These are phyloP conservation scores for Tricholauxania praeusta DNA, from an alignment of 2,888 invertebrate species.

Conservation along the genomic window DNA sequence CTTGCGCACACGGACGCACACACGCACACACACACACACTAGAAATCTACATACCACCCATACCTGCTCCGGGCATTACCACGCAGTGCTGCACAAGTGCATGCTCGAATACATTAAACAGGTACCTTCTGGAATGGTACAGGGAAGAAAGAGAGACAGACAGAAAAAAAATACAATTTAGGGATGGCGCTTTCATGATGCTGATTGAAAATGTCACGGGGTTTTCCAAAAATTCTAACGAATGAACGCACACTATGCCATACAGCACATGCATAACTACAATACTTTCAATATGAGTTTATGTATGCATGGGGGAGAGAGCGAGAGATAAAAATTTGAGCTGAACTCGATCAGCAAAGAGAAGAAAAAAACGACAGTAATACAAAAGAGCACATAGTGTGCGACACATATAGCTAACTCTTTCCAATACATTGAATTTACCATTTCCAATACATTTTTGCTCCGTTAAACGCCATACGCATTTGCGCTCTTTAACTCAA, in stretches of 20 bases:
- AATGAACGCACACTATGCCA: constrained; percentile 37
- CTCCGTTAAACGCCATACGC: too few relatives aligned
- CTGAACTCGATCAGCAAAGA: neutral
- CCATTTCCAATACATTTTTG: neutral
- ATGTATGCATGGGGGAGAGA: neutral
- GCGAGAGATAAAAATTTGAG: neutral
- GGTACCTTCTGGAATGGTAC: constrained; percentile 16
- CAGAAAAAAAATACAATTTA: constrained; percentile 15
- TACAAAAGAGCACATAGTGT: neutral
- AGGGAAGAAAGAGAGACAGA: constrained; percentile 13
- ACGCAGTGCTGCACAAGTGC: constrained; percentile 18
- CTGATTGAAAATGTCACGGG: constrained; percentile 42
- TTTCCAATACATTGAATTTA: neutral
- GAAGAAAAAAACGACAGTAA: neutral
- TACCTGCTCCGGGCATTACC: constrained; percentile 15
- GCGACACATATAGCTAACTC: neutral
- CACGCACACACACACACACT: constrained; percentile 21
- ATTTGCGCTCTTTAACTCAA: constrained; percentile 7
- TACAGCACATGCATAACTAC: neutral
- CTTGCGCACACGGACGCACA: constrained; percentile 6
- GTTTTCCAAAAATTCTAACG: constrained; percentile 44
- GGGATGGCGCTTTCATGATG: constrained; percentile 29
- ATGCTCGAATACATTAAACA: constrained; percentile 10
- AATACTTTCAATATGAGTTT: neutral
- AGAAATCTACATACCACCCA: neutral